Base-by-base conservation (phyloP, 2,888 invertebrate species). In the Heteropelma amictum region DNA sequence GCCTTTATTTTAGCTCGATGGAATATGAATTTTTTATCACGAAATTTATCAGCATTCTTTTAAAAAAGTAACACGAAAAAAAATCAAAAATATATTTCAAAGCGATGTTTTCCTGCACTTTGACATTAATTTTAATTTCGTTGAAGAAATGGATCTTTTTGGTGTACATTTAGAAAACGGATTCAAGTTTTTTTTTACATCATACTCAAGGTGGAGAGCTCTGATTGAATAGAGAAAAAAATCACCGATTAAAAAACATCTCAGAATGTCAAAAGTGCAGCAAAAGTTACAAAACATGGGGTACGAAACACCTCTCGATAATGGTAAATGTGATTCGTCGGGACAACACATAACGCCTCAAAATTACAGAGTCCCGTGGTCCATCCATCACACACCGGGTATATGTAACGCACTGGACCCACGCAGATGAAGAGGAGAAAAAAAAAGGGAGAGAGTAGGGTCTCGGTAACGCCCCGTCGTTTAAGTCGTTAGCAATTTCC, bases 401-500 rank as follows among this genome's bases (percentile, higher is more conserved):
- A 61, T 67, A 51, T 65, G 53, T 54, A 63, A 49, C 56, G 68
- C 61, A 38, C 65, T 19, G 77, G 74, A 76, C 74, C 74, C 72
- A 72, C 58, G 63, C 38, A 30, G 51, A 33, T 28, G 12, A 23
- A 33, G 51, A 14, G 38, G 35, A 51, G 19, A 54, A 53, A 65
- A n/a, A 26, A 40, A 23, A 14, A 65, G 42, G 49, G 49, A 51
- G 65, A 61, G 72, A 72, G 73, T 68, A 64, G 63, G 80, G 82
- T 82, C 84, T 81, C 80, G 76, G 86, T 76, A 82, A 83, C 88
- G 88, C 88, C 88, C 88, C 84, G 83, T 77, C 87, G 85, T 88
- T 88, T 88, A 88, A 88, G 88, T 88, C 87, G 88, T 89, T 88
- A 88, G 88, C 85, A 89, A 89, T 89, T 89, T 89, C 87, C 88